phyloP scores from a whole-genome alignment of 1,140 invertebrate genomes.

The Ceratitis capitata region DNA sequence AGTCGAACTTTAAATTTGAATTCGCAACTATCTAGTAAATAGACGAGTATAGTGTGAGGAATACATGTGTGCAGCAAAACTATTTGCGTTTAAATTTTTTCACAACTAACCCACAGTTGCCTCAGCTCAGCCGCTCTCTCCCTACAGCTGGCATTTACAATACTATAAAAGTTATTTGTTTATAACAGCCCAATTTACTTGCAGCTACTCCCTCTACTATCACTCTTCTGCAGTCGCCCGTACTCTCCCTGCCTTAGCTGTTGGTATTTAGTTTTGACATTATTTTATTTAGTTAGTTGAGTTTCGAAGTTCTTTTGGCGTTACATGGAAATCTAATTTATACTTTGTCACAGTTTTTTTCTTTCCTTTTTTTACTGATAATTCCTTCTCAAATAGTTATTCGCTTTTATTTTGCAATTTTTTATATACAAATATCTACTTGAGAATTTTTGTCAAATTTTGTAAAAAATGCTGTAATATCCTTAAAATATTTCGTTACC shows the following conservation, averaged over 20 bases:
- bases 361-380: too few species aligned
- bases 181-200: not conserved
- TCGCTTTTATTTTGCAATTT: not conserved
- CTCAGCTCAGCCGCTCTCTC: not conserved
- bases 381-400: not conserved
- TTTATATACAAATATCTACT: not conserved
- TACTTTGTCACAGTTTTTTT: constrained; percentile 18
- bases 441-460: not conserved
- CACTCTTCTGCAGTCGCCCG: not conserved
- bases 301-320: constrained; percentile 6
- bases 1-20: constrained; percentile 37
- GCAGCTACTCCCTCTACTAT: not conserved
- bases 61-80: not conserved
- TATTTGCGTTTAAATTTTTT: not conserved
- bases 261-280: constrained; percentile 33
- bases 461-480: not conserved
- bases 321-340: constrained; percentile 36
- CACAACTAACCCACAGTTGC: not conserved
- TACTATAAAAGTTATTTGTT: constrained; percentile 23
- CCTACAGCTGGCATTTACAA: not conserved
- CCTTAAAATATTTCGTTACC: not conserved
- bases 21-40: constrained; percentile 31
- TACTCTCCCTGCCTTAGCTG: not conserved
- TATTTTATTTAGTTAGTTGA: constrained; percentile 30
- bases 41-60: not conserved